Evolutionary conservation across 2,113 vertebrate species (phyloP).

Genomic region (human): DNA sequence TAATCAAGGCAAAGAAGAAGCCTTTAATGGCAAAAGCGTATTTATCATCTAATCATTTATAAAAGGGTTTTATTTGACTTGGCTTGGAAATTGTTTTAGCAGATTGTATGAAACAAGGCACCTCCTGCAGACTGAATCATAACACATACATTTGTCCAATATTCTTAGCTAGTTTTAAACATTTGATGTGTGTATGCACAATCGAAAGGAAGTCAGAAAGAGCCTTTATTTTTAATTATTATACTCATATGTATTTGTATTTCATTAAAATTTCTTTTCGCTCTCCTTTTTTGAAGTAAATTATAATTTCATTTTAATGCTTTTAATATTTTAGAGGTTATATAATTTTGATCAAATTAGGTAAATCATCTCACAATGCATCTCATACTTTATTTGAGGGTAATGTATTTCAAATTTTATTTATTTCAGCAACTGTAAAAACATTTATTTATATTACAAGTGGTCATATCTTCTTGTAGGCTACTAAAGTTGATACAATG

Average conservation of each 20-base stretch:
- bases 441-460: neutral
- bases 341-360: neutral
- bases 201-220: slow-evolving; percentile 18
- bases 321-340: neutral
- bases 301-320: slow-evolving; percentile 16
- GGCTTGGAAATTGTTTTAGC: slow-evolving; percentile 17
- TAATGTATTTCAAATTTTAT: no score
- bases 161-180: neutral
- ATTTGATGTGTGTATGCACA: neutral
- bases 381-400: neutral
- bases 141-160: neutral
- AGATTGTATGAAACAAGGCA: neutral
- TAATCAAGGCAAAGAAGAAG: neutral
- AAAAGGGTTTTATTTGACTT: neutral
- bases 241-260: neutral
- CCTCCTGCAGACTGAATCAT: neutral
- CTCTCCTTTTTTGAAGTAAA: neutral
- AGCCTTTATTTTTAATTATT: neutral
- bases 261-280: slow-evolving; percentile 9
- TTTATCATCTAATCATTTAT: neutral
- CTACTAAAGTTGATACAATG: neutral
- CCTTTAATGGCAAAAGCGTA: neutral
- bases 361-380: neutral
- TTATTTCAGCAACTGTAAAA: neutral
- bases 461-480: neutral